phyloP scores from a whole-genome alignment of 2,797 vertebrate species.

The Esox lucius region DNA sequence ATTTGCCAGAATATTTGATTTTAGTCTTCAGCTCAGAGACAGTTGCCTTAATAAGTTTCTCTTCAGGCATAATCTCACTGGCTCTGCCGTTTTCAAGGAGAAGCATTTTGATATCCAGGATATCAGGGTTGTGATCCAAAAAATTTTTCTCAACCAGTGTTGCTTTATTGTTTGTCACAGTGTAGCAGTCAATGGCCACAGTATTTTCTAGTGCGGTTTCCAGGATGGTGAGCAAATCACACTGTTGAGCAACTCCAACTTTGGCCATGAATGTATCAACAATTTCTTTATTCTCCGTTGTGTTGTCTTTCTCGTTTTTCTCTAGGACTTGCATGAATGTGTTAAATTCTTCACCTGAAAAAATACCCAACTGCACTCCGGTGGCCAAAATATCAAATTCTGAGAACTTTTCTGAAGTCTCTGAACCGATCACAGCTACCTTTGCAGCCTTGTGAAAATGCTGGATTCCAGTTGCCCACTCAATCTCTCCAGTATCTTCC shows the following conservation, averaged over 20 bases:
- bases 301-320: background rate
- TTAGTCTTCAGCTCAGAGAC: slow-evolving; percentile 28
- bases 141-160: slow-evolving; percentile 1
- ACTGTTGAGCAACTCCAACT: slow-evolving; percentile 30
- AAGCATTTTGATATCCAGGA: slow-evolving; percentile 27
- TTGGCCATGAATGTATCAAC: slow-evolving; percentile 38
- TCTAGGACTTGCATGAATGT: slow-evolving; percentile 3
- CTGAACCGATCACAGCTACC: slow-evolving; percentile 28
- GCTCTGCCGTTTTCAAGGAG: slow-evolving; percentile 38
- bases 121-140: slow-evolving; percentile 10
- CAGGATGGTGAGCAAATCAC: slow-evolving; percentile 33
- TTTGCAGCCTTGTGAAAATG: slow-evolving; percentile 43
- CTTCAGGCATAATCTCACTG: slow-evolving; percentile 37
- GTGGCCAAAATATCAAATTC: slow-evolving; percentile 30
- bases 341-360: slow-evolving; percentile 35
- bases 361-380: slow-evolving; percentile 32
- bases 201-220: slow-evolving; percentile 28
- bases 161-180: slow-evolving; percentile 32
- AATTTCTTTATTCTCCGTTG: background rate
- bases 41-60: slow-evolving; percentile 34
- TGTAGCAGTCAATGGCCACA: slow-evolving; percentile 34
- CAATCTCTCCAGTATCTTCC: slow-evolving; percentile 38
- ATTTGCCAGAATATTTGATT: slow-evolving; percentile 32
- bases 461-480: slow-evolving; percentile 48
- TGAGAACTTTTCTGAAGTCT: slow-evolving; percentile 20